A percentile compares a stretch with the other conserved stretches of the same genome.
These are phyloP conservation scores for Acleris literana DNA, from an alignment of 2,888 invertebrate species.

Conservation along the genomic window DNA sequence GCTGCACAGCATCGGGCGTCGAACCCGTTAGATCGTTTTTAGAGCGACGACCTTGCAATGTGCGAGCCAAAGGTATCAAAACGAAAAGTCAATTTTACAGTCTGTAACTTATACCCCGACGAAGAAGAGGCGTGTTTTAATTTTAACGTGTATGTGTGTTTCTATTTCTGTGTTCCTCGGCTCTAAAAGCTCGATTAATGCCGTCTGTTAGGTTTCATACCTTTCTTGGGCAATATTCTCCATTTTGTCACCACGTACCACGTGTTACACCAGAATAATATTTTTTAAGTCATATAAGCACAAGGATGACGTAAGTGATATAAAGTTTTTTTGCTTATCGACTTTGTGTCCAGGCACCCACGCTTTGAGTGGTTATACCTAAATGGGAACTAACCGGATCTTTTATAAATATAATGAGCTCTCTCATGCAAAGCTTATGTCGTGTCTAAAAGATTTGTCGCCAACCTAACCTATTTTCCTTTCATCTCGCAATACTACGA, in stretches of 20 bases:
- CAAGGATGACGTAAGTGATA: conserved; percentile 43
- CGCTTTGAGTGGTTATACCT: conserved; percentile 14
- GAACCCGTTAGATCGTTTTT: conserved; percentile 77
- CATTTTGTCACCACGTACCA: background rate
- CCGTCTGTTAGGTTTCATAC: background rate
- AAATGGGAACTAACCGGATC: conserved; percentile 34
- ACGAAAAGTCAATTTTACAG: conserved; percentile 8
- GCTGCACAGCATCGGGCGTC: conserved; percentile 61
- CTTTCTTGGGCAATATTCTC: background rate
- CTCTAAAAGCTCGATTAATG: background rate
- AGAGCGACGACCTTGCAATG: conserved; percentile 74
- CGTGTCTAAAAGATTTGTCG: conserved; percentile 15
- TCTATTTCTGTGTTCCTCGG: no score
- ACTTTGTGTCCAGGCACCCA: conserved; percentile 20
- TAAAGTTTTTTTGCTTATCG: conserved; percentile 28
- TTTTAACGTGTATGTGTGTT: no score
- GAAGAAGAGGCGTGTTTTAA: no score
- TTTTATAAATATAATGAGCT: conserved; percentile 9
- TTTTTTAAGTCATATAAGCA: conserved; percentile 48
- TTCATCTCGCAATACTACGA: conserved; percentile 17
- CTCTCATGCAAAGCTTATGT: conserved; percentile 6
- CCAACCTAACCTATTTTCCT: conserved; percentile 20
- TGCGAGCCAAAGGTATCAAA: conserved; percentile 43
- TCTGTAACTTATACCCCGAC: background rate
- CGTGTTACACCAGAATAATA: conserved; percentile 17